Base-by-base conservation (phyloP, 1,140 invertebrate genomes). In the Conus betulinus region DNA sequence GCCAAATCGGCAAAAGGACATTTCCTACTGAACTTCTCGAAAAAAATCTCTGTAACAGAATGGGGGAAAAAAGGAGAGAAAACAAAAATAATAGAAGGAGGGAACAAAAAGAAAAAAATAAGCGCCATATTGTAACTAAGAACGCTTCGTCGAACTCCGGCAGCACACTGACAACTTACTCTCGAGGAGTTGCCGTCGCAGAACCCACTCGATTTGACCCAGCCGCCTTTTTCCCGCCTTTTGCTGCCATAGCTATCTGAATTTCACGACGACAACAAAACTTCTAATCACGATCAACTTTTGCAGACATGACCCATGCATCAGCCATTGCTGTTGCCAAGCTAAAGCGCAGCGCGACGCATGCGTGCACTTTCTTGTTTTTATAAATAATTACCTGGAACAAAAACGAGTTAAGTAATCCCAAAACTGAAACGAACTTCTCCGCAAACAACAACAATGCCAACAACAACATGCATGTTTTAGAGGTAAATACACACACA, bases 91-190 rank as follows among this genome's bases (percentile, higher is more conserved):
- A 39, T 39, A 39, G 3, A 39, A 39, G 39, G 39, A 39, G 39
- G 39, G 39, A 39, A 39, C 0, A 1, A 39, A 39, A 39, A 39
- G 39, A 79, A 11, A 79, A 11, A 5, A 84, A 39, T 20, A 81
- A 52, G 51, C 63, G 93, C 94, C 94, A 94, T 94, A 53, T 94
- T 94, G 94, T 94, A 91, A 92, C 93, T 89, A 94, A 93, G 91
- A 93, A 90, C 93, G 91, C 89, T 88, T 87, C 53, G 39, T 23
- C 60, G 88, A 79, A 53, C 67, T 60, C n/a, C 1, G 4, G 76
- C 60, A 55, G 27, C 71, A 83, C 20, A 79, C 39, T 53, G 15
- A 15, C 51, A 87, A 93, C 94, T 94, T 94, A 94, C 94, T 94
- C 94, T 93, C 92, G 91, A 23, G 93, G 92, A 74, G 92, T 93